These are phyloP conservation scores for Nasonovia ribisnigri DNA, from an alignment of 2,888 invertebrate species.

Conservation along the genomic window DNA sequence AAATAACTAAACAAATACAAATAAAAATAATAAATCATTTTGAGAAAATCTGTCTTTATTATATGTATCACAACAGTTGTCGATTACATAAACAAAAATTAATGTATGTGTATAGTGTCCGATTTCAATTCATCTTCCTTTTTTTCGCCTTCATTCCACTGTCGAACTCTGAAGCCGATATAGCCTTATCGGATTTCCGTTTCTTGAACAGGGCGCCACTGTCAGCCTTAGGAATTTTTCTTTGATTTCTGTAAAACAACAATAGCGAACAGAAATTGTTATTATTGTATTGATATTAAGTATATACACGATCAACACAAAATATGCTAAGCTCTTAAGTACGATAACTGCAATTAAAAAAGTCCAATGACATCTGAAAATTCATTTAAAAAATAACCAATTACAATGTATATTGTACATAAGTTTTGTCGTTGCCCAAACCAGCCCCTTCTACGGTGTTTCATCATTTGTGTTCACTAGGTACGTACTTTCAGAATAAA, in stretches of 20 bases:
- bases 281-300: neutral
- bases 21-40: neutral
- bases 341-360: neutral
- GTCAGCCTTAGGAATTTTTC: constrained; percentile 62
- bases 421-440: neutral
- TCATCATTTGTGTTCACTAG: neutral
- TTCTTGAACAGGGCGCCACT: constrained; percentile 60
- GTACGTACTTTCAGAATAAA: neutral
- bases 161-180: constrained; percentile 58
- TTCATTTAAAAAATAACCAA: neutral
- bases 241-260: constrained; percentile 50
- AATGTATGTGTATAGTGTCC: neutral
- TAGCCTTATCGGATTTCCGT: constrained; percentile 47
- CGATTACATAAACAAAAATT: neutral
- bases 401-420: neutral
- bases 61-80: neutral
- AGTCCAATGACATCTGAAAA: neutral
- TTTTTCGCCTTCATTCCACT: constrained; percentile 59
- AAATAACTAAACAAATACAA: neutral
- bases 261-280: neutral
- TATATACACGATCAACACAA: neutral
- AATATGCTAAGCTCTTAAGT: neutral
- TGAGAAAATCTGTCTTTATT: neutral
- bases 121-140: constrained; percentile 56
- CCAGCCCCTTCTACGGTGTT: neutral